Evolutionary conservation across 2,113 vertebrate species (phyloP), one percentile per base, ranked within the genome.

Genomic region (Perca flavescens): DNA sequence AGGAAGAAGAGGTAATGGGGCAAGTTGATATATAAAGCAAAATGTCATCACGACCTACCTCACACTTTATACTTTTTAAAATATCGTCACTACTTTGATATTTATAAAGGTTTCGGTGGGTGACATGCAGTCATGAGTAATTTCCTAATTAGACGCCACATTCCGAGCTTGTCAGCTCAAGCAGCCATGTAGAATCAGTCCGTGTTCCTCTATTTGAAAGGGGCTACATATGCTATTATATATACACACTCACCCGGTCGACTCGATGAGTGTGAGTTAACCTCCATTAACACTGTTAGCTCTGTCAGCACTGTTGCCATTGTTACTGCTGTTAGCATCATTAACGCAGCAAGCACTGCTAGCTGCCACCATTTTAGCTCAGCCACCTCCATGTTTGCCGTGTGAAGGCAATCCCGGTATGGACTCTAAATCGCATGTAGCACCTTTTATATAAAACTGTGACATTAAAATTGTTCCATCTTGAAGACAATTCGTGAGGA

Each of bases 391-490:
- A 58, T 58, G 12, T 56, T 52, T 36, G 36, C 36, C 36, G 0
- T 36, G 7, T 36, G 7, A 6, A 36, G 36, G 36, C 36, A 36
- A 36, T 36, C 1, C 36, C 8, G 6, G 36, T 36, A 6, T 7
- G 36, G 7, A 36, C 36, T 8, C 7, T 36, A 36, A 8, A 36
- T 36, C 36, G 36, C 36, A 36, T 36, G 36, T 36, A 36, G 6
- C 36, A 1, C 36, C 36, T 36, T 36, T 36, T 36, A 36, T 7
- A 36, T 36, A 7, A 6, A 36, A 36, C 6, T 36, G 1, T 36
- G 0, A 1, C 6, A 1, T 15, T 64, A 14, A 78, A 77, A 52
- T 61, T 0, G 65, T 78, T 85, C 79, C 81, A 88, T 71, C 28
- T 40, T 40, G 31, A 11, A 17, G 8, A 50, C 76, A 14, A 22